Evolutionary conservation across 2,888 invertebrate genomes (phyloP).

Genomic region (Parnassius smintheus): DNA sequence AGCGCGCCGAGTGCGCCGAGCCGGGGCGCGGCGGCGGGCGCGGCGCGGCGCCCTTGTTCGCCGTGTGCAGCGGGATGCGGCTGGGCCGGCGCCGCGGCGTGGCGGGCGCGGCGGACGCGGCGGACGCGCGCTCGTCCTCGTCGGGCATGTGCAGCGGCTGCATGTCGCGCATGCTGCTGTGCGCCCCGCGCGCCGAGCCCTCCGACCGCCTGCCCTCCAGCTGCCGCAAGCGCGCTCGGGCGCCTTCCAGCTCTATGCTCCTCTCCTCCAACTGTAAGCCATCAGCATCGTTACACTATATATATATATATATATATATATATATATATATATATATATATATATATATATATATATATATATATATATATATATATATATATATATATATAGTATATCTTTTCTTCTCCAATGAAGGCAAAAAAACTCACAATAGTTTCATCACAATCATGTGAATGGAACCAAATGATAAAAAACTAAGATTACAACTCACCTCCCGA

Average conservation of each 20-base stretch:
- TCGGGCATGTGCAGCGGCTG: constrained; percentile 70
- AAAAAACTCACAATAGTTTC: no score
- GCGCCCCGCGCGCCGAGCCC: constrained; percentile 39
- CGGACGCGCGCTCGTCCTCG: constrained; percentile 77
- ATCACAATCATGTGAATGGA: no score
- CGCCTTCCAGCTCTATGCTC: constrained; percentile 91
- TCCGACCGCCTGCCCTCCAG: constrained; percentile 76
- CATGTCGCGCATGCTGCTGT: constrained; percentile 71
- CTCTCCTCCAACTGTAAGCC: constrained; percentile 87
- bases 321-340: no score
- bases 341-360: no score
- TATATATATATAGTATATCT: no score
- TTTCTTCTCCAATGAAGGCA: no score
- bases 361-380: no score
- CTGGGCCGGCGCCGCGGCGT: constrained; percentile 81
- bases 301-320: no score
- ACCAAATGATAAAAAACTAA: no score
- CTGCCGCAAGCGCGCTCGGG: constrained; percentile 87
- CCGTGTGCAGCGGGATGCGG: constrained; percentile 51
- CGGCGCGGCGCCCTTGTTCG: constrained; percentile 65
- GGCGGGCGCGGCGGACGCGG: constrained; percentile 79
- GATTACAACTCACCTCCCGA: no score
- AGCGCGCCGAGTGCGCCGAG: constrained; percentile 49
- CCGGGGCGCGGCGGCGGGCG: constrained; percentile 44
- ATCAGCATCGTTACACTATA: neutral